These are phyloP conservation scores for Graphium colonna DNA, from an alignment of 2,888 invertebrate species.

Conservation along the genomic window DNA sequence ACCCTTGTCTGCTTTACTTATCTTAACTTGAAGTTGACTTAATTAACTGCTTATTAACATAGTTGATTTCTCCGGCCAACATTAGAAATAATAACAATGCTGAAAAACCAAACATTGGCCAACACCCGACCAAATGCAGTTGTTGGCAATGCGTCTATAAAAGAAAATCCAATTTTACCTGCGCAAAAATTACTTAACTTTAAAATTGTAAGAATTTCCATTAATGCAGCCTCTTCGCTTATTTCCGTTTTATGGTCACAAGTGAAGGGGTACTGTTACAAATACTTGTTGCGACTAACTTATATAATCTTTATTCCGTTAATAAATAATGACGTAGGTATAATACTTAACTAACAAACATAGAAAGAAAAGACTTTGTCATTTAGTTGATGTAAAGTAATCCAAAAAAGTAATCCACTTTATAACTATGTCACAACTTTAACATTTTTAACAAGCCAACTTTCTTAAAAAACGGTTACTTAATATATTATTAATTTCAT, in stretches of 20 bases:
- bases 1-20: too few relatives aligned
- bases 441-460: slow-evolving; percentile 2
- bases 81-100: too few relatives aligned
- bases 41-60: slow-evolving; percentile 41
- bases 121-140: slow-evolving; percentile 33
- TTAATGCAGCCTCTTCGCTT: too few relatives aligned
- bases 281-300: not conserved
- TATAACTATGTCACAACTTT: not conserved
- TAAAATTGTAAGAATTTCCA: slow-evolving; percentile 46
- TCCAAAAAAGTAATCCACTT: too few relatives aligned
- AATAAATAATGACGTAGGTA: too few relatives aligned
- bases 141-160: slow-evolving; percentile 41
- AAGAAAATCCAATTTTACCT: slow-evolving; percentile 48
- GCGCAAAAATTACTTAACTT: slow-evolving; percentile 49
- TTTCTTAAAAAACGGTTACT: too few relatives aligned
- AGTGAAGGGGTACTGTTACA: not conserved
- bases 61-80: slow-evolving; percentile 46
- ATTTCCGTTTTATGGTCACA: slow-evolving; percentile 1
- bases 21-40: slow-evolving; percentile 43
- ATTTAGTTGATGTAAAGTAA: slow-evolving; percentile 9
- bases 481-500: too few relatives aligned
- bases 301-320: too few relatives aligned
- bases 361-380: slow-evolving; percentile 1
- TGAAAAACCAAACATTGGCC: slow-evolving; percentile 33
- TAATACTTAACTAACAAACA: slow-evolving; percentile 1